Evolutionary conservation across 2,888 invertebrate genomes (phyloP).

Genomic region (Cheilosia soror): DNA sequence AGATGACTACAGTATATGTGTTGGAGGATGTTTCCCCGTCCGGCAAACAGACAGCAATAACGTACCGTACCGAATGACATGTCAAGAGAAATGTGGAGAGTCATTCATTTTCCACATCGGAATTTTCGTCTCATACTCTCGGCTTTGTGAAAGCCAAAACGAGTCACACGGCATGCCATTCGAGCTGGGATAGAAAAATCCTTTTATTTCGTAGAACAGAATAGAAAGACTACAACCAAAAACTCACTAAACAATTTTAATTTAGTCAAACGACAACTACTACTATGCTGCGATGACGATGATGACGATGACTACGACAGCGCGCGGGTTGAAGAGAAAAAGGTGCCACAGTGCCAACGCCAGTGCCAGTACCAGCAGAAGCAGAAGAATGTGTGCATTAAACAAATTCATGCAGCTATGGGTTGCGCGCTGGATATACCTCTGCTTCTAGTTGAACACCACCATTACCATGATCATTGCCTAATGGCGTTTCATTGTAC

Average conservation of each 20-base stretch:
- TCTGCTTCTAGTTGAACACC: conserved; percentile 42
- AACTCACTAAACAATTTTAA: conserved; percentile 74
- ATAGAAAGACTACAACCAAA: conserved; percentile 16
- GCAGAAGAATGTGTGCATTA: conserved; percentile 54
- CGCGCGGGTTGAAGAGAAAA: conserved; percentile 3
- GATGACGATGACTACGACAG: not conserved
- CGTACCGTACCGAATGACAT: conserved; percentile 34
- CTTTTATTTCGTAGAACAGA: conserved; percentile 28
- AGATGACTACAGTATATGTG: conserved; percentile 29
- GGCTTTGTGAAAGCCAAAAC: conserved; percentile 38
- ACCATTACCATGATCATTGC: conserved; percentile 54
- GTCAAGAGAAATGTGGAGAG: conserved; percentile 53
- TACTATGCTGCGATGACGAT: too few relatives aligned
- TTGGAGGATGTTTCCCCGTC: not conserved
- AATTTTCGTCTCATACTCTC: conserved; percentile 18
- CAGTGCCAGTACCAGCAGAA: not conserved
- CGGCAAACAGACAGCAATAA: conserved; percentile 18
- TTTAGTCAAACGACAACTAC: conserved; percentile 52
- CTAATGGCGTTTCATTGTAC: conserved; percentile 74
- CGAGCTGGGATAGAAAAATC: conserved; percentile 39
- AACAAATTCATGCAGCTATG: conserved; percentile 59
- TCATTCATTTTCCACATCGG: conserved; percentile 66
- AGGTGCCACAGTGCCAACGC: conserved; percentile 23
- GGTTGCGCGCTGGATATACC: conserved; percentile 37
- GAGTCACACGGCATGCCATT: conserved; percentile 56